A percentile compares a stretch with the other conserved stretches of the same genome.
phyloP scores from a whole-genome alignment of 2,888 invertebrate species.

The Ctena decussata region DNA sequence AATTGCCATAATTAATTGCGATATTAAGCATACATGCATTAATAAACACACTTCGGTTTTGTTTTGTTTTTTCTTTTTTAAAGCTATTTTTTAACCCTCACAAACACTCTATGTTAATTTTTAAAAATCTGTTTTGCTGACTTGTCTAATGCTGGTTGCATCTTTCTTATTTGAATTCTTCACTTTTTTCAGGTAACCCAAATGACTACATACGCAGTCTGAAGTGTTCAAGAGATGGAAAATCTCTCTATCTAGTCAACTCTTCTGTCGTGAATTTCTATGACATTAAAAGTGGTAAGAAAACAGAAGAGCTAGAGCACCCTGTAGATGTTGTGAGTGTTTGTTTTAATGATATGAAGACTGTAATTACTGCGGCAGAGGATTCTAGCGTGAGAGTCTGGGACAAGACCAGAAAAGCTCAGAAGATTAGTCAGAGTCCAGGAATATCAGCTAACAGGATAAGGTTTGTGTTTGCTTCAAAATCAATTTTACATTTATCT shows the following conservation, averaged over 20 bases:
- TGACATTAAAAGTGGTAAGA: slow-evolving; percentile 52
- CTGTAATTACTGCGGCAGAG: slow-evolving; percentile 70
- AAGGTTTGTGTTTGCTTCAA: no score
- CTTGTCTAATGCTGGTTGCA: no score
- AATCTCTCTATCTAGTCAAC: slow-evolving; percentile 64
- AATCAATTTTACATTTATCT: no score
- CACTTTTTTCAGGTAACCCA: slow-evolving; percentile 61
- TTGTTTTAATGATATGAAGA: slow-evolving; percentile 63
- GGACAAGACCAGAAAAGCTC: slow-evolving; percentile 65
- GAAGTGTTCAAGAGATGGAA: slow-evolving; percentile 63
- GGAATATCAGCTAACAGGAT: slow-evolving; percentile 46
- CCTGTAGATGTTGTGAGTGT: slow-evolving; percentile 55
- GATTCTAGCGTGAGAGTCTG: slow-evolving; percentile 78
- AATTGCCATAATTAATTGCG: no score
- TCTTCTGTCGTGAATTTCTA: slow-evolving; percentile 47
- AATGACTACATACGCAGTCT: slow-evolving; percentile 57
- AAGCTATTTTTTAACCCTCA: no score
- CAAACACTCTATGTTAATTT: no score
- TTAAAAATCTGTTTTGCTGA: no score
- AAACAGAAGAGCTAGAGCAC: slow-evolving; percentile 60
- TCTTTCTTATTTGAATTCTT: no score
- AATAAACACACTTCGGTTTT: no score
- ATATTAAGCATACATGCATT: no score
- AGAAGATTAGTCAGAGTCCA: slow-evolving; percentile 57
- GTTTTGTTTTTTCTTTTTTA: no score